phyloP scores from a whole-genome alignment of 1,140 invertebrate genomes.

The Notospermus geniculatus region DNA sequence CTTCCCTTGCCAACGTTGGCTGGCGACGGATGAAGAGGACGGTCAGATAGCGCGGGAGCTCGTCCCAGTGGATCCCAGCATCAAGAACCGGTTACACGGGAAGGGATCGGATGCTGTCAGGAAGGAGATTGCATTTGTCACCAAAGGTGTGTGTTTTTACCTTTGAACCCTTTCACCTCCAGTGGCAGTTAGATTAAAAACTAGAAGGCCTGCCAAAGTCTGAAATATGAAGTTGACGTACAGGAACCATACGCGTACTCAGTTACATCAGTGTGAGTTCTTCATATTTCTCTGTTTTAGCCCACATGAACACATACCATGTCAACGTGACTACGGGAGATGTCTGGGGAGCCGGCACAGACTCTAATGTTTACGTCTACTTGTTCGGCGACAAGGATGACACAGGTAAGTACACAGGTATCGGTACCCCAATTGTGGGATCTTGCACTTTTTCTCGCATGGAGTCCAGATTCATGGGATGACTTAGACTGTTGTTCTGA shows the following conservation, averaged over 20 bases:
- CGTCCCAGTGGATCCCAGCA: conserved; percentile 45
- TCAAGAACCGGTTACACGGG: conserved; percentile 35
- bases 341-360: conserved; percentile 46
- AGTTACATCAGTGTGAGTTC: no score
- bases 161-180: no score
- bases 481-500: no score
- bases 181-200: no score
- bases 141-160: conserved; percentile 50
- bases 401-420: conserved; percentile 48
- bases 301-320: conserved; percentile 51
- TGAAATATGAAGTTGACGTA: no score
- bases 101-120: conserved; percentile 35
- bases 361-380: conserved; percentile 52
- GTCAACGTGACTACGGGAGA: conserved; percentile 49
- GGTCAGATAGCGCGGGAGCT: conserved; percentile 54
- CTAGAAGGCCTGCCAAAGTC: no score
- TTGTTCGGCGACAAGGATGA: conserved; percentile 50
- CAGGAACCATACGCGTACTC: no score
- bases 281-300: no score
- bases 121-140: conserved; percentile 50
- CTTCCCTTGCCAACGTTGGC: conserved; percentile 56
- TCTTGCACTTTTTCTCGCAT: no score
- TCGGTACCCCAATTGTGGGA: no score
- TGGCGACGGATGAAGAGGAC: conserved; percentile 52
- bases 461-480: no score